phyloP scores from a whole-genome alignment of 1,140 invertebrate genomes.

The Drosophila melanica region DNA sequence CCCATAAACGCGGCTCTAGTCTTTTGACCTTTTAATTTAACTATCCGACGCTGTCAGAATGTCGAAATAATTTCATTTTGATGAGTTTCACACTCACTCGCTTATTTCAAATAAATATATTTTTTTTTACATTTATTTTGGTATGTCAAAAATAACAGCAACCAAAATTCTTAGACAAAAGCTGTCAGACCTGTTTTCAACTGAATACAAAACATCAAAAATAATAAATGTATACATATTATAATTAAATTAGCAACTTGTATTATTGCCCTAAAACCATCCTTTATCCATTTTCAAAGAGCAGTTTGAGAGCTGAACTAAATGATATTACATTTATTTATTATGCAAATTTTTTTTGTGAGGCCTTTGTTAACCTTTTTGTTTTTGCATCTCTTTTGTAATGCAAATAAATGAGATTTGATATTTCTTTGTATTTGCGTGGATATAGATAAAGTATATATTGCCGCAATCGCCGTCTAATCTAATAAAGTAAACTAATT shows the following conservation, averaged over 20 bases:
- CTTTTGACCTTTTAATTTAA: constrained; percentile 45
- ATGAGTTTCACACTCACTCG: constrained; percentile 27
- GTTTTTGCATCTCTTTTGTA: constrained; percentile 16
- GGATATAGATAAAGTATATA: constrained; percentile 1
- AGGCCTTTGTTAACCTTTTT: constrained; percentile 28
- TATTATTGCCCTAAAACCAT: constrained; percentile 49
- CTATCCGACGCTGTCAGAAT: constrained; percentile 39
- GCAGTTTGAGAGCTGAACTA: constrained; percentile 2
- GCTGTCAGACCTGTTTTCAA: constrained; percentile 60
- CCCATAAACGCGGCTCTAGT: background rate
- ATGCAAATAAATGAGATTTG: constrained; percentile 33
- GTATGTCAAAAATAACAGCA: constrained; percentile 9
- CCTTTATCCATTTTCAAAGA: constrained; percentile 21
- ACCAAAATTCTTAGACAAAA: constrained; percentile 50
- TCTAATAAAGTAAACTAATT: constrained; percentile 49
- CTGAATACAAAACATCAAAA: background rate
- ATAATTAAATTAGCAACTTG: constrained; percentile 69
- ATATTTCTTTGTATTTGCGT: background rate
- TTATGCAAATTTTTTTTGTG: constrained; percentile 41
- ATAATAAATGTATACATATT: constrained; percentile 6
- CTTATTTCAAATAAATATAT: constrained; percentile 19
- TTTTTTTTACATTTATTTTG: constrained; percentile 22
- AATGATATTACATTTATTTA: constrained; percentile 23
- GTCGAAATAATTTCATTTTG: constrained; percentile 34
- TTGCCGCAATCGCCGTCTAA: constrained; percentile 32